phyloP scores from a whole-genome alignment of 1,140 invertebrate genomes.

The Ganaspis sp. region DNA sequence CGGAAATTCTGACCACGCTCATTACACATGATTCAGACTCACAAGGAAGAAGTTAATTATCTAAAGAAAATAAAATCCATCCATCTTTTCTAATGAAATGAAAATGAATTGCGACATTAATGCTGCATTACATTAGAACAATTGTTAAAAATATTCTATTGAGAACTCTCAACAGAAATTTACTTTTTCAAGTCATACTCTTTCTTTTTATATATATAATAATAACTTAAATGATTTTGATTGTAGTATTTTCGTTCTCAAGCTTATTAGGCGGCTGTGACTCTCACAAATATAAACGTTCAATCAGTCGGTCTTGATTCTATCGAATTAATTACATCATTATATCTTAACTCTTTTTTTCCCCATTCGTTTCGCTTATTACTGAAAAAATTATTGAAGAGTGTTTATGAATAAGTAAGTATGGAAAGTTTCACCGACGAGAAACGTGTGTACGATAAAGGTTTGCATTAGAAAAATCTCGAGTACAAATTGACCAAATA shows the following conservation, averaged over 20 bases:
- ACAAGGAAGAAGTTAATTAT: slow-evolving; percentile 14
- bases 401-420: neutral
- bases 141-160: slow-evolving; percentile 22
- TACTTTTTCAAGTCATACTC: neutral
- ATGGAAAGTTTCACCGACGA: slow-evolving; percentile 9
- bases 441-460: slow-evolving; percentile 3
- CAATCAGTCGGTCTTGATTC: neutral
- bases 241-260: slow-evolving; percentile 19
- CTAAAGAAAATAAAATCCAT: slow-evolving; percentile 36
- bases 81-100: slow-evolving; percentile 33
- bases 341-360: slow-evolving; percentile 6
- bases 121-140: slow-evolving; percentile 16
- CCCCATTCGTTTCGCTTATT: neutral
- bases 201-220: neutral
- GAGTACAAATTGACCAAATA: slow-evolving; percentile 26
- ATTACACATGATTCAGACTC: slow-evolving; percentile 37
- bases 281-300: slow-evolving; percentile 11
- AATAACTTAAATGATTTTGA: slow-evolving; percentile 7
- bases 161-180: neutral
- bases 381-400: slow-evolving; percentile 6
- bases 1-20: slow-evolving; percentile 16
- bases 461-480: slow-evolving; percentile 28
- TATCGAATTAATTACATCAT: slow-evolving; percentile 26
- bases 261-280: slow-evolving; percentile 16
- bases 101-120: slow-evolving; percentile 5